Conservation (phyloP, 2,113 vertebrate genomes). For the Calidris pygmaea region DNA sequence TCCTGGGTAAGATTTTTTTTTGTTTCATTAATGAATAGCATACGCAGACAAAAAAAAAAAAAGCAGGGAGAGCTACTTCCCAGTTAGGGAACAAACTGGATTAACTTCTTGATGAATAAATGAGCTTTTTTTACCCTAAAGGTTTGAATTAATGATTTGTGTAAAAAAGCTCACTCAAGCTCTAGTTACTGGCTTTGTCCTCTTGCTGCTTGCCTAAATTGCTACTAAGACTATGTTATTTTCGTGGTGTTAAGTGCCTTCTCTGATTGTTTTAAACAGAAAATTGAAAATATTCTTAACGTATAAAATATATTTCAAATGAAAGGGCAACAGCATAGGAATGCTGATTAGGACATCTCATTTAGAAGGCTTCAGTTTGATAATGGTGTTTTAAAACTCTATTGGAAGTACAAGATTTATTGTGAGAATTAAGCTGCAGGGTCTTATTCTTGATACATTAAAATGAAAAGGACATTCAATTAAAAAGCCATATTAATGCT, state of each 20-base stretch:
- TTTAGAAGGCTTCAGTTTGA: conserved; percentile 4
- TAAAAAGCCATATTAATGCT: not conserved
- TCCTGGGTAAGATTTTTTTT: conserved; percentile 23
- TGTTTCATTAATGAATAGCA: not conserved
- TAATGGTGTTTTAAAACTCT: conserved; percentile 1
- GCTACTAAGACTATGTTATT: not conserved
- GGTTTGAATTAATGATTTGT: conserved; percentile 71
- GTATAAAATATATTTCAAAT: not conserved
- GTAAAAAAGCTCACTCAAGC: conserved; percentile 8
- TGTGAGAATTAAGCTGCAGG: not conserved
- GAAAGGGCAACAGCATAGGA: not conserved
- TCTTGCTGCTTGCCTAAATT: conserved; percentile 29
- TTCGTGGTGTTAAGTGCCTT: not conserved
- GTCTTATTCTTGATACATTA: not conserved
- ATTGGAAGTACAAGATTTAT: not conserved
- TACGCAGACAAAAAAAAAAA: not conserved
- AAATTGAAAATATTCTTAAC: not conserved
- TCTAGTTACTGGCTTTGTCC: conserved; percentile 44
- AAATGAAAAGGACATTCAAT: not conserved
- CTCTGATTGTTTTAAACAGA: not conserved
- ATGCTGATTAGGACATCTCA: not conserved
- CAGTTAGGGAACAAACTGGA: conserved; percentile 5
- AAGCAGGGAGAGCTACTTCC: not conserved
- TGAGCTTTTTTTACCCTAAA: conserved; percentile 58
- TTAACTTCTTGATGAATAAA: conserved; percentile 53